These are phyloP conservation scores for Ibycter americanus DNA, from an alignment of 2,797 vertebrate genomes.

Conservation along the genomic window DNA sequence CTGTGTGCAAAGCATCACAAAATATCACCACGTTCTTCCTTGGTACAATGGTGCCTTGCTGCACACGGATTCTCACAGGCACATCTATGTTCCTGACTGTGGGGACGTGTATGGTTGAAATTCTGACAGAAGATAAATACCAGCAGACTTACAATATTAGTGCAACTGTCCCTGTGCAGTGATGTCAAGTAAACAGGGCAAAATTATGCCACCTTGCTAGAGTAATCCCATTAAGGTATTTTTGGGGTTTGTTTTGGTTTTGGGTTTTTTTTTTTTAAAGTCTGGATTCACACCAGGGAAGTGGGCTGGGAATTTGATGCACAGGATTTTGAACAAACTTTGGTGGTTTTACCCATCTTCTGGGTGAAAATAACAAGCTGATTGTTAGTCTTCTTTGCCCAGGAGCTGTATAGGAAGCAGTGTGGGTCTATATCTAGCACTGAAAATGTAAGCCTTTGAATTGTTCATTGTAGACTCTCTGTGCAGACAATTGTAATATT, in stretches of 20 bases:
- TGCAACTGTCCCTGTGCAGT: neutral
- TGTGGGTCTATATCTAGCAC: neutral
- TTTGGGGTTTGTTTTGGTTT: too few species aligned
- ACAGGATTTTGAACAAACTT: neutral
- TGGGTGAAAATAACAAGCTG: neutral
- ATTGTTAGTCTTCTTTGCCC: neutral
- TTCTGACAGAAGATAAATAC: neutral
- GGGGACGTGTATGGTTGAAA: neutral
- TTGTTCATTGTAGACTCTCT: neutral
- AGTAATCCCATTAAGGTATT: neutral
- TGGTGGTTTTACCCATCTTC: neutral
- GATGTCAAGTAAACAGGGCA: neutral
- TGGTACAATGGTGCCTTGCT: neutral
- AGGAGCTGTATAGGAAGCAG: neutral
- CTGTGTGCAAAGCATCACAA: neutral
- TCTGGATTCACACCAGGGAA: neutral
- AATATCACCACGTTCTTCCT: accelerated
- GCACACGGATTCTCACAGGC: neutral
- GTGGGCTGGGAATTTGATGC: neutral
- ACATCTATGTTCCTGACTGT: neutral
- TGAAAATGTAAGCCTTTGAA: neutral
- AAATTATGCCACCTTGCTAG: neutral
- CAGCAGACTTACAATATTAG: neutral
- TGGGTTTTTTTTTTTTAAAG: too few species aligned
- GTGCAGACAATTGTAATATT: neutral